phyloP scores from a whole-genome alignment of 2,113 vertebrate species.

The Motacilla alba region DNA sequence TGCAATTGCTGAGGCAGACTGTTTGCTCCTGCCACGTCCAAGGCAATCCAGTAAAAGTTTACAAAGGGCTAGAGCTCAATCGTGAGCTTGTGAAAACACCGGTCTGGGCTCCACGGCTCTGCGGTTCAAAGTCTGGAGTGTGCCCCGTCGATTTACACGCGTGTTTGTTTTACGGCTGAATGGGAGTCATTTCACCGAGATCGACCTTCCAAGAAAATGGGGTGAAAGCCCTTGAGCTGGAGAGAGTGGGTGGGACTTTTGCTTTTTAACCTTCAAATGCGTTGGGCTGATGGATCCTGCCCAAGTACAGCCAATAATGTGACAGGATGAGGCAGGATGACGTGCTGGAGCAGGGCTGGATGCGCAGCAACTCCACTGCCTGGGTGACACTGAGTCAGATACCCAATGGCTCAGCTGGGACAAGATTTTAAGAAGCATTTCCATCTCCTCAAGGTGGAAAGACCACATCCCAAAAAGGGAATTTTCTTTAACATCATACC shows the following conservation, averaged over 20 bases:
- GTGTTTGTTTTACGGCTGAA: constrained; percentile 7
- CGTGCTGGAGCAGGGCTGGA: neutral
- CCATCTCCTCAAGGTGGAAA: neutral
- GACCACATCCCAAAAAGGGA: no score
- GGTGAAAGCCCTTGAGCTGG: neutral
- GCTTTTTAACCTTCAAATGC: neutral
- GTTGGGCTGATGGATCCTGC: neutral
- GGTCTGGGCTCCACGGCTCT: neutral
- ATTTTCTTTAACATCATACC: neutral
- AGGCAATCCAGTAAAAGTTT: constrained; percentile 47
- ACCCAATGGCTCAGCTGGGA: neutral
- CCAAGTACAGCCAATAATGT: fast-evolving
- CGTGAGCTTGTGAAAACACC: constrained; percentile 57
- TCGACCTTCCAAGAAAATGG: neutral
- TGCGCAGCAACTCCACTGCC: fast-evolving
- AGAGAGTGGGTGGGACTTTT: neutral
- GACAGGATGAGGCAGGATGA: neutral
- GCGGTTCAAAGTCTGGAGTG: constrained; percentile 64
- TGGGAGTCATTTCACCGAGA: neutral
- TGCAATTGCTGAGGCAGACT: constrained; percentile 43
- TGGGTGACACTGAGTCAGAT: neutral
- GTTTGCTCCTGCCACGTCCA: constrained; percentile 54
- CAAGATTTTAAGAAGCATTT: neutral
- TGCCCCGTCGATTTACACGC: neutral
- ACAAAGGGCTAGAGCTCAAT: constrained; percentile 56